These are phyloP conservation scores for Apis cerana DNA, from an alignment of 1,140 invertebrate genomes.

Conservation along the genomic window DNA sequence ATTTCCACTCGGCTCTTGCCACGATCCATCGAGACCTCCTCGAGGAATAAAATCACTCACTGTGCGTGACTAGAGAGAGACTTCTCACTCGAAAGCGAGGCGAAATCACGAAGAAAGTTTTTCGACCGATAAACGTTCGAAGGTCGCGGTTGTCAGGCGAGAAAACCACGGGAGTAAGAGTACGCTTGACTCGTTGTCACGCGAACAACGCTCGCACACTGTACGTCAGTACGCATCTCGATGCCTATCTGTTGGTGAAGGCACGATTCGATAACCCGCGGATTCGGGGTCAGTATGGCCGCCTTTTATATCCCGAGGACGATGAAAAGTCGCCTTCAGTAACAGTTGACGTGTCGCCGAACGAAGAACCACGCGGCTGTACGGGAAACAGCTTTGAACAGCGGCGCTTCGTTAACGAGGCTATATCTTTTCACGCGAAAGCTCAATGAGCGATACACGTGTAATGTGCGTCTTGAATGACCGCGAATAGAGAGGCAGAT, in stretches of 20 bases:
- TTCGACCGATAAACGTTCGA: conserved; percentile 29
- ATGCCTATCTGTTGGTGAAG: conserved; percentile 62
- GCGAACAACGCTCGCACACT: conserved; percentile 25
- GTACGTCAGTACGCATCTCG: conserved; percentile 54
- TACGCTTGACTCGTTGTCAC: conserved; percentile 31
- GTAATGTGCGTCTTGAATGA: conserved; percentile 40
- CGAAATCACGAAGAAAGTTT: background rate
- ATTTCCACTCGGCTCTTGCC: too few relatives aligned
- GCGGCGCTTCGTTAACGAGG: conserved; percentile 31
- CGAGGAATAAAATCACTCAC: background rate
- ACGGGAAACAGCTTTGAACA: background rate
- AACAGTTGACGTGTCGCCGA: conserved; percentile 45
- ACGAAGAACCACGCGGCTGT: background rate
- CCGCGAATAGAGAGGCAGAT: conserved; percentile 7
- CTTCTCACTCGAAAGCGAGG: background rate
- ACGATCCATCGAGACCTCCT: background rate
- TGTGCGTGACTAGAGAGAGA: background rate
- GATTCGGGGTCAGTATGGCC: conserved; percentile 69
- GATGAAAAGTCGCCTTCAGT: conserved; percentile 43
- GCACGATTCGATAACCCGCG: conserved; percentile 67
- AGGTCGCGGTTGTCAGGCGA: conserved; percentile 35
- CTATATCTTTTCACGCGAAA: conserved; percentile 33
- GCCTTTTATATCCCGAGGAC: conserved; percentile 49
- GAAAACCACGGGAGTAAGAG: background rate
- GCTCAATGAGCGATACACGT: conserved; percentile 33